phyloP scores from a whole-genome alignment of 1,140 invertebrate genomes.

The Euglossa dilemma region DNA sequence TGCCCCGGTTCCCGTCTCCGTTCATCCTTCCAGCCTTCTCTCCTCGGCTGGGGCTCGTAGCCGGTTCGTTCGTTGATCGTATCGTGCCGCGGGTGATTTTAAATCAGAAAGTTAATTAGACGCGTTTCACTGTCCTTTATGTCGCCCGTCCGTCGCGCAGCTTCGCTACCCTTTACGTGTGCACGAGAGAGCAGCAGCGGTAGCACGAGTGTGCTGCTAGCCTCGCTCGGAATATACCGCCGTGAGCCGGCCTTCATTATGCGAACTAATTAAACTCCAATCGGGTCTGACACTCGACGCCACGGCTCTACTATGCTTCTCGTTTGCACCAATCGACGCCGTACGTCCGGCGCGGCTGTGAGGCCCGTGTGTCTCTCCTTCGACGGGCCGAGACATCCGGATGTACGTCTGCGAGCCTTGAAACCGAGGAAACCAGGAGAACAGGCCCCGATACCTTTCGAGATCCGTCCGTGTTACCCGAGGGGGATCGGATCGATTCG shows the following conservation, averaged over 20 bases:
- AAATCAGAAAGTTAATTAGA: slow-evolving; percentile 79
- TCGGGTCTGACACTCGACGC: slow-evolving; percentile 65
- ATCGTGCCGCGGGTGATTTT: slow-evolving; percentile 74
- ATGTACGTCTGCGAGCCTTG: background rate
- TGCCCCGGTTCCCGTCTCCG: slow-evolving; percentile 4
- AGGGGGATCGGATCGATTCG: slow-evolving; percentile 3
- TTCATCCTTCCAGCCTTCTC: slow-evolving; percentile 24
- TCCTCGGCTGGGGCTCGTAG: background rate
- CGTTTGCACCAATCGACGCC: slow-evolving; percentile 47
- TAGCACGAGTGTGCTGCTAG: slow-evolving; percentile 9
- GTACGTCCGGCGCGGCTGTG: slow-evolving; percentile 12
- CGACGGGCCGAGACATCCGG: slow-evolving; percentile 1
- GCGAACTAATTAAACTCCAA: slow-evolving; percentile 77
- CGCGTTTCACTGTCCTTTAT: slow-evolving; percentile 73
- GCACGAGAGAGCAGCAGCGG: background rate
- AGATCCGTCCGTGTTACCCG: background rate
- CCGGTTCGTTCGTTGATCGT: slow-evolving; percentile 65
- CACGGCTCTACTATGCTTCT: slow-evolving; percentile 38
- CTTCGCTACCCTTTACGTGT: slow-evolving; percentile 31
- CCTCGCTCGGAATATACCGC: slow-evolving; percentile 21
- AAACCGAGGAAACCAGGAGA: background rate
- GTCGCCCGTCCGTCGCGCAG: slow-evolving; percentile 61
- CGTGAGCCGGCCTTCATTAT: slow-evolving; percentile 69
- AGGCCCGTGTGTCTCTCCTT: background rate
- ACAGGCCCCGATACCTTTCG: background rate